Evolutionary conservation across 2,888 invertebrate genomes (phyloP).

Genomic region (Cyrtodaria siliqua): DNA sequence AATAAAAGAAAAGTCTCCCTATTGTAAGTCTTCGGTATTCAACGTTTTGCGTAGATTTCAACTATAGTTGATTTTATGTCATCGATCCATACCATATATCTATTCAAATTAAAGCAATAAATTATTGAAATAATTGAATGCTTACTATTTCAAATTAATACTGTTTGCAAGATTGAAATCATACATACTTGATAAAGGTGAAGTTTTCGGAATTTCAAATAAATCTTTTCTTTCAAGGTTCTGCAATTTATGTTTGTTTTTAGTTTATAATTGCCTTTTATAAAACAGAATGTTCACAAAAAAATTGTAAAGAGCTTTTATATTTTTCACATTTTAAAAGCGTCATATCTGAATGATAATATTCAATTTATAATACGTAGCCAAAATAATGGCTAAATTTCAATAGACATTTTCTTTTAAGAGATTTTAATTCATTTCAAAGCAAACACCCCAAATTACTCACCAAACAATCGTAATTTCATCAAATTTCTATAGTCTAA

Average conservation of each 20-base stretch:
- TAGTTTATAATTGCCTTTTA: constrained; percentile 40
- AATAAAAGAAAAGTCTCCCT: too few relatives aligned
- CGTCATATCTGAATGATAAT: constrained; percentile 3
- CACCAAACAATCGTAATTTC: constrained; percentile 57
- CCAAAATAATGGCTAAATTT: constrained; percentile 53
- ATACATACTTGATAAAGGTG: not conserved
- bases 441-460: constrained; percentile 54
- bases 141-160: not conserved
- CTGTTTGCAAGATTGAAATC: constrained; percentile 1
- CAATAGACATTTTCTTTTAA: constrained; percentile 34
- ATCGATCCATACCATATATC: too few relatives aligned
- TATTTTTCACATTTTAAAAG: not conserved
- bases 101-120: too few relatives aligned
- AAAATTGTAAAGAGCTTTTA: not conserved
- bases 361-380: constrained; percentile 39
- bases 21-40: too few relatives aligned
- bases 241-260: constrained; percentile 47
- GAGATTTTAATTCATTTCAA: constrained; percentile 61
- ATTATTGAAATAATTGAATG: not conserved
- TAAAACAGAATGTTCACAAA: not conserved
- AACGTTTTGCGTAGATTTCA: too few relatives aligned
- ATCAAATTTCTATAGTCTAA: constrained; percentile 57
- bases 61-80: too few relatives aligned
- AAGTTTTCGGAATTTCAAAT: too few relatives aligned
- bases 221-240: not conserved